Percentiles rank a stretch among this genome's conserved stretches.
These are phyloP conservation scores for Myathropa florea DNA, from an alignment of 2,888 invertebrate species.

Conservation along the genomic window DNA sequence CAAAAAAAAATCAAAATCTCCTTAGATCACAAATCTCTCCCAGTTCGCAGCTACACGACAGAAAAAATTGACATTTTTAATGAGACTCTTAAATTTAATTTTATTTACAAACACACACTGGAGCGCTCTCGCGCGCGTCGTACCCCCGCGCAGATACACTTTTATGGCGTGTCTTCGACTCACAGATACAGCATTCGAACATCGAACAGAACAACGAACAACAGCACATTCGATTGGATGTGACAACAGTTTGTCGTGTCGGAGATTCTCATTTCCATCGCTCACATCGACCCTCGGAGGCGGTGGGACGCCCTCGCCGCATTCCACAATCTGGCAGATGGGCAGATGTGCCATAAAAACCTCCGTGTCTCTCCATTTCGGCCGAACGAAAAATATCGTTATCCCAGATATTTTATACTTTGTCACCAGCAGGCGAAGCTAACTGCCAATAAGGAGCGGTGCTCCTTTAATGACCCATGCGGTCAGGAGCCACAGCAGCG, in stretches of 20 bases:
- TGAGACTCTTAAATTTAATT: conserved; percentile 66
- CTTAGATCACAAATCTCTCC: conserved; percentile 30
- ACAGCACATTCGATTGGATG: conserved; percentile 31
- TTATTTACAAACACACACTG: conserved; percentile 60
- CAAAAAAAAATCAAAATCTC: conserved; percentile 1
- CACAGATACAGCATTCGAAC: not conserved
- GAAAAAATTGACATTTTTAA: conserved; percentile 61
- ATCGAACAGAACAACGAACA: not conserved
- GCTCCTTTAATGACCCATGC: conserved; percentile 58
- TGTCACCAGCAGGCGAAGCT: conserved; percentile 50
- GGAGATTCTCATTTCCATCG: conserved; percentile 39
- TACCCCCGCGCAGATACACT: not conserved
- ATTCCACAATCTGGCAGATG: not conserved
- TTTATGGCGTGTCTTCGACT: not conserved
- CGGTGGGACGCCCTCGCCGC: not conserved
- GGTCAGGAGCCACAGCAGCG: not conserved
- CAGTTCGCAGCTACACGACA: conserved; percentile 28
- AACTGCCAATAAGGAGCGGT: conserved; percentile 32
- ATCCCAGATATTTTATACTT: conserved; percentile 43
- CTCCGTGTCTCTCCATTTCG: conserved; percentile 4
- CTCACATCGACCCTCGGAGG: not conserved
- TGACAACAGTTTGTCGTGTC: conserved; percentile 49
- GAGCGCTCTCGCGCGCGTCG: not conserved
- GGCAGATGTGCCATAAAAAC: conserved; percentile 21
- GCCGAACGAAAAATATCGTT: conserved; percentile 17